A percentile compares a stretch with the other conserved stretches of the same genome.
Conservation (phyloP, 2,888 invertebrate species). For the Standfussiana lucernea region DNA sequence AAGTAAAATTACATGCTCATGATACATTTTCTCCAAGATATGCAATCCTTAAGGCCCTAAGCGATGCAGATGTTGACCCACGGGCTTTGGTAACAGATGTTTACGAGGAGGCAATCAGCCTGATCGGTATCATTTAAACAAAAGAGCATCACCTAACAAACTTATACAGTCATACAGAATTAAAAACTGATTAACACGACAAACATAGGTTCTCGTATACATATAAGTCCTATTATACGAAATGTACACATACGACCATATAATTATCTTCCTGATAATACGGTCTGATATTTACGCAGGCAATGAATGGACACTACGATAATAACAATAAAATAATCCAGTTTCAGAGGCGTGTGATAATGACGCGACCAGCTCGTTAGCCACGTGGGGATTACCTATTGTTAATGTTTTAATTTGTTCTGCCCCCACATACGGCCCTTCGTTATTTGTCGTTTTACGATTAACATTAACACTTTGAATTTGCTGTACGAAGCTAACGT, state of each 20-base stretch:
- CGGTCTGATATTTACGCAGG: constrained; percentile 71
- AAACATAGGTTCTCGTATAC: constrained; percentile 7
- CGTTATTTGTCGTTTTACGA: constrained; percentile 58
- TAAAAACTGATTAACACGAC: background rate
- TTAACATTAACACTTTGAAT: constrained; percentile 54
- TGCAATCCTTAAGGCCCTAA: constrained; percentile 22
- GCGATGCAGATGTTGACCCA: constrained; percentile 21
- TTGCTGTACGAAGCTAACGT: constrained; percentile 38
- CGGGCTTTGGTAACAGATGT: constrained; percentile 15
- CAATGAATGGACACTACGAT: constrained; percentile 78
- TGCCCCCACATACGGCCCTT: constrained; percentile 71
- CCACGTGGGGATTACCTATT: constrained; percentile 87
- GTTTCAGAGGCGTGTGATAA: constrained; percentile 86
- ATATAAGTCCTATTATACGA: constrained; percentile 14
- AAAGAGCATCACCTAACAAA: background rate
- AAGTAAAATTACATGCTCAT: constrained; percentile 18
- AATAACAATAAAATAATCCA: constrained; percentile 87
- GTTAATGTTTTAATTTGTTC: constrained; percentile 89
- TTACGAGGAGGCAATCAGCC: background rate
- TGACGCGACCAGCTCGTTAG: constrained; percentile 86
- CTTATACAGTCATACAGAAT: constrained; percentile 2
- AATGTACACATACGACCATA: constrained; percentile 31
- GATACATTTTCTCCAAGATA: constrained; percentile 21
- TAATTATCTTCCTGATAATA: constrained; percentile 75
- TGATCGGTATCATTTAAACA: background rate